These are phyloP conservation scores for Drosophila insularis DNA, from an alignment of 1,140 invertebrate genomes.

Conservation along the genomic window DNA sequence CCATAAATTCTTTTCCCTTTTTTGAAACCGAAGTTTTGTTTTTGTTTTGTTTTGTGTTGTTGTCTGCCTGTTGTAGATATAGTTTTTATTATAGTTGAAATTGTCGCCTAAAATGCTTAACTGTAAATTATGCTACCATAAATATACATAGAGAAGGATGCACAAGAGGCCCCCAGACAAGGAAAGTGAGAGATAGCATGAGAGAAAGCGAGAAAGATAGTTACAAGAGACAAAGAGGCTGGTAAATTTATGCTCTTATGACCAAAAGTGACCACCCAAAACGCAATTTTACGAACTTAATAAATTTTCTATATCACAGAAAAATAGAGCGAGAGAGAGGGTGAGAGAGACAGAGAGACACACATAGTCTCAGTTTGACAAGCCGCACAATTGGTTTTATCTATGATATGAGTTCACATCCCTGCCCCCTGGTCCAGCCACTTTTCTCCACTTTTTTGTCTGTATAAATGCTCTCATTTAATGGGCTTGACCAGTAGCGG, in stretches of 20 bases:
- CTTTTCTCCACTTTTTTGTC: slow-evolving; percentile 20
- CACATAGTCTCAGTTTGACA: slow-evolving; percentile 60
- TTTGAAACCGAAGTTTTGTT: background rate
- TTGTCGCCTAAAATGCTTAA: slow-evolving; percentile 77
- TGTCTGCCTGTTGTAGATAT: slow-evolving; percentile 36
- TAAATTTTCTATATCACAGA: slow-evolving; percentile 74
- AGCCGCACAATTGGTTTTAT: slow-evolving; percentile 74
- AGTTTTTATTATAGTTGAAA: slow-evolving; percentile 68
- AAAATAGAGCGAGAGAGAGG: background rate
- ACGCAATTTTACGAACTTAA: slow-evolving; percentile 76
- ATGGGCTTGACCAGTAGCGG: slow-evolving; percentile 31
- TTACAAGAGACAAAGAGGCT: slow-evolving; percentile 38
- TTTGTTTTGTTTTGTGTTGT: slow-evolving; percentile 14
- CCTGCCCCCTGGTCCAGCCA: too few relatives aligned
- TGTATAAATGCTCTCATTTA: slow-evolving; percentile 66
- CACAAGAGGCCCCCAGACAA: background rate
- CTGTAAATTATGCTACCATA: slow-evolving; percentile 70
- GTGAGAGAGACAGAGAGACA: slow-evolving; percentile 18
- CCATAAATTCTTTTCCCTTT: slow-evolving; percentile 50
- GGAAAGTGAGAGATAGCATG: background rate
- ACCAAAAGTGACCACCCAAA: slow-evolving; percentile 27
- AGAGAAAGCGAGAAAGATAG: slow-evolving; percentile 7
- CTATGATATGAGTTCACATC: slow-evolving; percentile 49
- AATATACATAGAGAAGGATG: slow-evolving; percentile 50
- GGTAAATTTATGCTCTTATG: slow-evolving; percentile 64